phyloP scores from a whole-genome alignment of 2,797 vertebrate genomes.

The Lindbergichthys nudifrons region DNA sequence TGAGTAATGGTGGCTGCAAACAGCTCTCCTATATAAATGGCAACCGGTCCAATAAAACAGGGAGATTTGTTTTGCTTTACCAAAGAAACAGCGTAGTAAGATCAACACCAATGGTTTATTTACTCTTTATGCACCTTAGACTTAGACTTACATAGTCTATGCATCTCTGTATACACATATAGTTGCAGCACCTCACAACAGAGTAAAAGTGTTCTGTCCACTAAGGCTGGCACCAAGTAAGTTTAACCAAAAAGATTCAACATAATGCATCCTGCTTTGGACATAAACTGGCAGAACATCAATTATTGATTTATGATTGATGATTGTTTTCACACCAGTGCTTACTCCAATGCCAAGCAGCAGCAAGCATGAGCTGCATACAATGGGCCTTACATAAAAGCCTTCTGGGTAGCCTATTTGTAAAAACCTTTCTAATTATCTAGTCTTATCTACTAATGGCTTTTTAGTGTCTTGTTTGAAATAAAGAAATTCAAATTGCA shows the following conservation, averaged over 20 bases:
- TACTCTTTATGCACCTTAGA: not conserved
- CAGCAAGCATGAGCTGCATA: not conserved
- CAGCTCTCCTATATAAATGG: not conserved
- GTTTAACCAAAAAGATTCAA: not conserved
- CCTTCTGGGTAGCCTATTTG: not conserved
- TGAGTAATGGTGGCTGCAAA: conserved; percentile 3
- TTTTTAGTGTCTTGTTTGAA: not conserved
- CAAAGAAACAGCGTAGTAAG: not conserved
- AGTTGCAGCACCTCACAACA: conserved; percentile 4
- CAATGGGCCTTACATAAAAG: not conserved
- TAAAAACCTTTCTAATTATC: not conserved
- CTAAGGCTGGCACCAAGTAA: conserved; percentile 5
- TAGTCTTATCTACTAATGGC: not conserved
- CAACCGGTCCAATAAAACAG: conserved; percentile 2
- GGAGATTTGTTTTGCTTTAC: not conserved
- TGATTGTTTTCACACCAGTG: not conserved
- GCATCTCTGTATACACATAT: not conserved
- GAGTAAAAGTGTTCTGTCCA: not conserved
- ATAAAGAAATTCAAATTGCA: not conserved
- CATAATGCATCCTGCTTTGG: not conserved
- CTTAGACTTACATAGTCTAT: too few species aligned
- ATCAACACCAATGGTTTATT: not conserved
- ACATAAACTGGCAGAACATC: conserved; percentile 7
- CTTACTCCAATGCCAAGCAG: conserved; percentile 1
- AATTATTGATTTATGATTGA: conserved; percentile 7